These are phyloP conservation scores for Arrhopalites spinosus DNA, from an alignment of 2,888 invertebrate species.

Conservation along the genomic window DNA sequence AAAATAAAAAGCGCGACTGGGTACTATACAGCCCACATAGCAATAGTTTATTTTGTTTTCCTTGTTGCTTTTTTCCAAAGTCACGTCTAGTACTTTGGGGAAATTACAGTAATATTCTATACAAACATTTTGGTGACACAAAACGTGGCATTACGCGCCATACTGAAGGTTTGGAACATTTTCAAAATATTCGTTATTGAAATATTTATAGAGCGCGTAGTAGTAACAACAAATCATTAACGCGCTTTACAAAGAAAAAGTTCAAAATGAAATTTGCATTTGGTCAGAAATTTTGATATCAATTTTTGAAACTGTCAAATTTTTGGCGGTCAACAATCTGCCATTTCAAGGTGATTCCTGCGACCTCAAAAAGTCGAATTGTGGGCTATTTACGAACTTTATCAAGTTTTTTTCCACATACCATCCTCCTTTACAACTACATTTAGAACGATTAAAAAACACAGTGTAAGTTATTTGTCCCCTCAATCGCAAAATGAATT, in stretches of 20 bases:
- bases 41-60: slow-evolving; percentile 4
- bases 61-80: neutral
- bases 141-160: neutral
- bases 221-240: neutral
- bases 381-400: neutral
- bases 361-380: too few relatives aligned
- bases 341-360: neutral
- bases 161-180: neutral
- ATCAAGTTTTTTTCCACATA: neutral
- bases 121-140: neutral
- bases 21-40: neutral
- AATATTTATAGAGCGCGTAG: neutral
- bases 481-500: neutral
- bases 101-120: neutral
- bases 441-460: too few relatives aligned
- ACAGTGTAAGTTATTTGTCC: neutral
- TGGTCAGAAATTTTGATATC: neutral
- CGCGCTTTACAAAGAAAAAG: neutral
- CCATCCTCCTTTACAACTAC: neutral
- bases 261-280: neutral
- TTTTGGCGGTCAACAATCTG: neutral
- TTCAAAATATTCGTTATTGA: neutral
- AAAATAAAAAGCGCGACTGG: neutral
- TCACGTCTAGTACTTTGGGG: neutral
- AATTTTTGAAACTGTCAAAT: neutral